Percentiles rank a stretch among this genome's conserved stretches.
Conservation (phyloP, 2,113 vertebrate genomes). For the Ardeotis arabs region DNA sequence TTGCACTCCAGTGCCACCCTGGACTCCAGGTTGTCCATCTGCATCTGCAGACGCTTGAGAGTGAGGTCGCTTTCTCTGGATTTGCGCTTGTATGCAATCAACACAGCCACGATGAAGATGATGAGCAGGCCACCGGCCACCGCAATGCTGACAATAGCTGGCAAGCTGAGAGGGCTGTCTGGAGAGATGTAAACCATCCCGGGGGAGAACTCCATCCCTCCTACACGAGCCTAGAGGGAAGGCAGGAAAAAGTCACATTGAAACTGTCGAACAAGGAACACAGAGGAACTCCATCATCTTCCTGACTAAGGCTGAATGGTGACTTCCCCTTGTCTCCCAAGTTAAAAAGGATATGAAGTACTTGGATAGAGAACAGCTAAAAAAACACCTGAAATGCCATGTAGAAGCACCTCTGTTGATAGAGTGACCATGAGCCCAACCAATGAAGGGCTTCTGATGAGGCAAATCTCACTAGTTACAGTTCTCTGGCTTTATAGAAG, state of each 20-base stretch:
- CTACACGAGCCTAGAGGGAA: slow-evolving; percentile 87
- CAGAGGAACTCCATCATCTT: background rate
- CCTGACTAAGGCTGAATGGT: background rate
- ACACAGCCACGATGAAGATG: slow-evolving; percentile 94
- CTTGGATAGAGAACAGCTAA: background rate
- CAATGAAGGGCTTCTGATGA: background rate
- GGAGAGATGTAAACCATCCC: slow-evolving; percentile 96
- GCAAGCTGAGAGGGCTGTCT: slow-evolving; percentile 94
- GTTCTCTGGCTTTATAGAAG: fast-evolving
- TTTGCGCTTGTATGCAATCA: slow-evolving; percentile 98
- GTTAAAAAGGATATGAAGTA: background rate
- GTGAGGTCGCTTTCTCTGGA: slow-evolving; percentile 96
- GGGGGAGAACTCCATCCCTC: slow-evolving; percentile 94
- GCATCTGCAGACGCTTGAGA: slow-evolving; percentile 96
- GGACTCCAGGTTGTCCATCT: slow-evolving; percentile 99
- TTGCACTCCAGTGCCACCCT: slow-evolving; percentile 97
- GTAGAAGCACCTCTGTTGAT: background rate
- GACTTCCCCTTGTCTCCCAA: background rate
- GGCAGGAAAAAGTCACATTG: fast-evolving
- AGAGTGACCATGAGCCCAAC: background rate
- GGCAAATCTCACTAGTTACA: background rate
- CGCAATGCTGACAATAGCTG: slow-evolving; percentile 95
- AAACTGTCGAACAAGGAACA: background rate
- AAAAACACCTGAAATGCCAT: background rate
- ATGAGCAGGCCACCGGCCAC: slow-evolving; percentile 92